A percentile compares a stretch with the other conserved stretches of the same genome.
Evolutionary conservation across 2,888 invertebrate species (phyloP).

Genomic region (Eugnorisma glareosa): DNA sequence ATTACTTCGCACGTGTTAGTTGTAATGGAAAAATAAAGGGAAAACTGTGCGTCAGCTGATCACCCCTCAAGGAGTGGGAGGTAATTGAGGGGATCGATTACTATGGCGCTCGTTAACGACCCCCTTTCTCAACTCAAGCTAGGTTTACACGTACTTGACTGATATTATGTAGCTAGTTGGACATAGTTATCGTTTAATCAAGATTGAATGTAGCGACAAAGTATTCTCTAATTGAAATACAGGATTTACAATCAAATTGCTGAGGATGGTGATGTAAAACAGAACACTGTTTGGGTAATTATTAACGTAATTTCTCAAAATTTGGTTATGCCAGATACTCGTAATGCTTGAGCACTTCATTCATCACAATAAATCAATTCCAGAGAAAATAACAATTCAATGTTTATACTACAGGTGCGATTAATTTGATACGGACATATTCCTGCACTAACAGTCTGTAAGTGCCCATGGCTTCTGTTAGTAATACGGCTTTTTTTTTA

Average conservation of each 20-base stretch:
- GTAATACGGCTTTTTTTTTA: no score
- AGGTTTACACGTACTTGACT: background rate
- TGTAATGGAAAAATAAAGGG: constrained; percentile 7
- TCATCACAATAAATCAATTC: background rate
- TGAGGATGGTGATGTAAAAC: no score
- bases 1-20: constrained; percentile 9
- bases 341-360: background rate
- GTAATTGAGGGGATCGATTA: constrained; percentile 32
- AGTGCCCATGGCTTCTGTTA: background rate
- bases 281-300: background rate
- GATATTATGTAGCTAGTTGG: background rate
- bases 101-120: constrained; percentile 32
- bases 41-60: constrained; percentile 27
- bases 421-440: background rate
- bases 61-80: constrained; percentile 1
- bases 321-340: background rate
- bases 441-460: background rate
- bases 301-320: background rate
- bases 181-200: background rate
- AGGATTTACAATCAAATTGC: background rate
- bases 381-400: background rate
- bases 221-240: background rate
- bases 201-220: background rate
- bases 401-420: background rate
- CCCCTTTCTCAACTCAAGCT: constrained; percentile 5